Conservation (phyloP, 2,888 invertebrate genomes). For the Agrochola lychnidis region DNA sequence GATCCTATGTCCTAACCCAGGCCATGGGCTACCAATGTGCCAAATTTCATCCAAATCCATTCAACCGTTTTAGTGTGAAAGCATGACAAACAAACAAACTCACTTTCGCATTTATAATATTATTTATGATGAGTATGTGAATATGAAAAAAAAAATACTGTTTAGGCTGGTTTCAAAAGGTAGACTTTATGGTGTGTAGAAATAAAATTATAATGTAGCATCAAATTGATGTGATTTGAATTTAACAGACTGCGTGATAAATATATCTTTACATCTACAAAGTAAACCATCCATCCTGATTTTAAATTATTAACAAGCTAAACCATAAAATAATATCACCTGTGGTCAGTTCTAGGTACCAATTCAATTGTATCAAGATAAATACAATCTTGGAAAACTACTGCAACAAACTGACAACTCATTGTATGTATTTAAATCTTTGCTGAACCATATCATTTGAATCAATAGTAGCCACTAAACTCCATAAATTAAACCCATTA, state of each 20-base stretch:
- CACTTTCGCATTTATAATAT: too few species aligned
- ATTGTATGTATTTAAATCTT: constrained; percentile 41
- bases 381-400: constrained; percentile 48
- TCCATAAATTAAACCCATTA: constrained; percentile 27
- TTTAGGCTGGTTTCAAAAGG: too few species aligned
- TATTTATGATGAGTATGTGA: not conserved
- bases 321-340: constrained; percentile 22
- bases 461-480: constrained; percentile 42
- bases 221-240: not conserved
- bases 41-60: too few species aligned
- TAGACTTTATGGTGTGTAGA: not conserved
- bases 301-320: constrained; percentile 3
- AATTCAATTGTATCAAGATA: constrained; percentile 23
- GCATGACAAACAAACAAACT: too few species aligned
- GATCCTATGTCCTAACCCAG: too few species aligned
- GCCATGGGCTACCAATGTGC: too few species aligned
- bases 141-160: not conserved
- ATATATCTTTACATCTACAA: not conserved
- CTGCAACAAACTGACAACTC: constrained; percentile 34
- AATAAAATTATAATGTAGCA: not conserved
- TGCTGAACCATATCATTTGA: constrained; percentile 44
- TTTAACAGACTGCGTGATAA: not conserved
- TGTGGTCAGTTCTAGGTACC: constrained; percentile 16
- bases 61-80: too few species aligned
- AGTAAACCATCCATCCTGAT: not conserved